Evolutionary conservation across 2,888 invertebrate genomes (phyloP).

Genomic region (Stenichneumon culpator): DNA sequence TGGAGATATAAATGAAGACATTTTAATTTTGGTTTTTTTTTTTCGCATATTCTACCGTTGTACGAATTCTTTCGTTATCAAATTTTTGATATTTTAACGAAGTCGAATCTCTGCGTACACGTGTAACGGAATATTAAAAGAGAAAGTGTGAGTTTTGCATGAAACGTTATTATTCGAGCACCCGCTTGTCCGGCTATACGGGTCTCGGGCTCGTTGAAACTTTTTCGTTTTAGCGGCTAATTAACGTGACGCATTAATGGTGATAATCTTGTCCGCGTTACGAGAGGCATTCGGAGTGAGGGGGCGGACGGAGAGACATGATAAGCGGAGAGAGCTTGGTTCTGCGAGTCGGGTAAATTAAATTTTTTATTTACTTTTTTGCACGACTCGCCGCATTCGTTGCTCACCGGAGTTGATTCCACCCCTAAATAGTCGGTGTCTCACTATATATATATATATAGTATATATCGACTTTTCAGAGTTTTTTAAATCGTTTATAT

Average conservation of each 20-base stretch:
- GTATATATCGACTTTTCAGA: too few species aligned
- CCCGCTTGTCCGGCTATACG: not conserved
- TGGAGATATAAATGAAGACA: conserved; percentile 45
- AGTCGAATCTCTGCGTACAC: not conserved
- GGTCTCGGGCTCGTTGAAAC: conserved; percentile 39
- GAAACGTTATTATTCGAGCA: conserved; percentile 7
- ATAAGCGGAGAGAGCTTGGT: not conserved
- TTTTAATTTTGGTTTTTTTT: not conserved
- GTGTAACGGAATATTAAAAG: not conserved
- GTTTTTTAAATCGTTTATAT: too few species aligned
- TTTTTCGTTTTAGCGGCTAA: conserved; percentile 68
- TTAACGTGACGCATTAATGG: conserved; percentile 76
- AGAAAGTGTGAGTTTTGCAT: conserved; percentile 5
- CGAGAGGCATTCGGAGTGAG: not conserved
- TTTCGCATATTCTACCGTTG: conserved; percentile 20
- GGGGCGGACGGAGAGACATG: not conserved
- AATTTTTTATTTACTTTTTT: conserved; percentile 70
- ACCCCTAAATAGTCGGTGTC: too few species aligned
- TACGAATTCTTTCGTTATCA: not conserved
- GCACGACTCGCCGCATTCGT: conserved; percentile 60
- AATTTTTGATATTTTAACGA: not conserved
- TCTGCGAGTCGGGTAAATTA: conserved; percentile 67
- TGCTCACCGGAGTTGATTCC: conserved; percentile 66
- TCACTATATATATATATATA: too few species aligned
- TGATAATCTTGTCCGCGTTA: conserved; percentile 67